These are phyloP conservation scores for Micropoecilia bifurca DNA, from an alignment of 2,797 vertebrate species.

Conservation along the genomic window DNA sequence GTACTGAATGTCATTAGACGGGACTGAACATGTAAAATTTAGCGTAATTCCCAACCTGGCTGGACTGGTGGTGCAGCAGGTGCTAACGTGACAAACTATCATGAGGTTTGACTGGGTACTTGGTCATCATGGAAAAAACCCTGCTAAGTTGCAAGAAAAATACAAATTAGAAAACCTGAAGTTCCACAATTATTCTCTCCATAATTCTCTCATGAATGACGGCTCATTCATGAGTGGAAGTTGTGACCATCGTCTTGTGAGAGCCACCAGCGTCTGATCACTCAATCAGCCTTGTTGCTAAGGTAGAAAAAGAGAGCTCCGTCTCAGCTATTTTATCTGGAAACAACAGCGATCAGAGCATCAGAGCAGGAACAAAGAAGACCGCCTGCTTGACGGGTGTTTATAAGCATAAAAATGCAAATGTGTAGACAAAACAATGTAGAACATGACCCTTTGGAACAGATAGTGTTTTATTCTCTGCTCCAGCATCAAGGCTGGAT, in stretches of 20 bases:
- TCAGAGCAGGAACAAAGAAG: conserved; percentile 21
- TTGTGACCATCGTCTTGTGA: conserved; percentile 15
- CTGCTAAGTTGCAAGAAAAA: conserved; percentile 15
- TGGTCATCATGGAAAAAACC: conserved; percentile 21
- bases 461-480: not conserved
- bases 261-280: conserved; percentile 7
- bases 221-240: conserved; percentile 47
- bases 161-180: conserved; percentile 5
- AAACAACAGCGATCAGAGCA: conserved; percentile 39
- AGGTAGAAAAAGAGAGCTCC: conserved; percentile 30
- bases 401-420: conserved; percentile 14
- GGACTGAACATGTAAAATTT: not conserved
- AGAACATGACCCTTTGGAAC: not conserved
- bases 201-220: conserved; percentile 12
- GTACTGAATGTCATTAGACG: not conserved
- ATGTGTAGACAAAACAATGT: not conserved
- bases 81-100: not conserved
- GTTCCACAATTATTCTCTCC: conserved; percentile 9
- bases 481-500: not conserved
- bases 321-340: conserved; percentile 34
- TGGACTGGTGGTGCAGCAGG: not conserved
- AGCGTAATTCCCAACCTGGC: not conserved
- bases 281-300: conserved; percentile 45
- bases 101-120: conserved; percentile 11
- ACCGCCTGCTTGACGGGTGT: conserved; percentile 26